Evolutionary conservation across 2,113 vertebrate genomes (phyloP).

Genomic region (Abramis brama): DNA sequence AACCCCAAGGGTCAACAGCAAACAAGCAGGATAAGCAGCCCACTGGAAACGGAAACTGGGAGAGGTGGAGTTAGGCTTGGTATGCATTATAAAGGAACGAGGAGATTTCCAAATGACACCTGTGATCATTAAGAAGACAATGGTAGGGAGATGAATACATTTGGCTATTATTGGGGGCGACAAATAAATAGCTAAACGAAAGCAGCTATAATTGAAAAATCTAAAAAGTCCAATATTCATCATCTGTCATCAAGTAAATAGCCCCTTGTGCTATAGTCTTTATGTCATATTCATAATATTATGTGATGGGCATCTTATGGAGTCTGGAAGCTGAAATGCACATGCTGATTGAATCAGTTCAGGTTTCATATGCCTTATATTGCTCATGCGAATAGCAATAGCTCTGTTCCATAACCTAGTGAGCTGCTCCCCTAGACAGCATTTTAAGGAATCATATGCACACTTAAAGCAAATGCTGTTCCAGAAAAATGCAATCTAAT

Average conservation of each 20-base stretch:
- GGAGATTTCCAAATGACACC: slow-evolving; percentile 1
- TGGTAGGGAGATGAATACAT: neutral
- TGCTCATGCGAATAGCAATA: neutral
- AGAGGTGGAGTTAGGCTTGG: neutral
- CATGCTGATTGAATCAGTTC: slow-evolving; percentile 65
- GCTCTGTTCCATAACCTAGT: neutral
- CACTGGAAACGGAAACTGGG: slow-evolving; percentile 56
- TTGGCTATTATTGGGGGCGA: neutral
- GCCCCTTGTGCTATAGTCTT: neutral
- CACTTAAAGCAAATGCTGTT: slow-evolving; percentile 8
- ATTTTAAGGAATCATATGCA: neutral
- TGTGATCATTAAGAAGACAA: neutral
- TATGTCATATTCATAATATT: neutral
- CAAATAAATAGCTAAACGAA: slow-evolving; percentile 17
- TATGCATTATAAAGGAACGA: neutral
- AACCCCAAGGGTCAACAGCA: slow-evolving; percentile 63
- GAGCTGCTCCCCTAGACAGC: slow-evolving; percentile 7
- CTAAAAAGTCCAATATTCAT: neutral
- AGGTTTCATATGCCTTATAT: slow-evolving; percentile 52
- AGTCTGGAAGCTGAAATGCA: neutral
- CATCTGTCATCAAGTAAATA: slow-evolving; percentile 10
- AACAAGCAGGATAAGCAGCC: slow-evolving; percentile 61
- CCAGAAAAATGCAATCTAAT: neutral
- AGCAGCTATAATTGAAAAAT: neutral
- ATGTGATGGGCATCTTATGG: neutral